Conservation (phyloP, 2,888 invertebrate species). For the Lithophane semibrunnea region DNA sequence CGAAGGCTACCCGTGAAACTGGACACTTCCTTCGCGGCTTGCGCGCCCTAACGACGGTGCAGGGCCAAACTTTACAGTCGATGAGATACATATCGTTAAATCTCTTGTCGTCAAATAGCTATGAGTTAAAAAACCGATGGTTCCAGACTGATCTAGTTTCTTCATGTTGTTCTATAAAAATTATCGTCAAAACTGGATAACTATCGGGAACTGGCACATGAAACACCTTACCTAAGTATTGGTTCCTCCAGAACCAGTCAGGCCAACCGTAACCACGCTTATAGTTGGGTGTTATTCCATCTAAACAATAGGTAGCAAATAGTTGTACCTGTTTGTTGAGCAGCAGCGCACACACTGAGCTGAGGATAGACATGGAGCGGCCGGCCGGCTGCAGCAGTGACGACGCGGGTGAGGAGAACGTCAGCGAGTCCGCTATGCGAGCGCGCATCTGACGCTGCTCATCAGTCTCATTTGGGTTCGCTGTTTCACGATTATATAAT, state of each 20-base stretch:
- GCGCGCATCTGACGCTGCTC: conserved; percentile 76
- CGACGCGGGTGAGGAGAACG: conserved; percentile 81
- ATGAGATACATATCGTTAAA: background rate
- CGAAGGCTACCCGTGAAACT: conserved; percentile 77
- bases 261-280: background rate
- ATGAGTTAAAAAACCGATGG: background rate
- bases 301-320: background rate
- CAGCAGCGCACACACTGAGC: conserved; percentile 86
- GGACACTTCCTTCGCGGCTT: conserved; percentile 76
- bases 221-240: background rate
- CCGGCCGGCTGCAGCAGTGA: conserved; percentile 78
- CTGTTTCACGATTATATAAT: conserved; percentile 47
- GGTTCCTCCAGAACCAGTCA: background rate
- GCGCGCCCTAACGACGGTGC: conserved; percentile 69
- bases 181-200: background rate
- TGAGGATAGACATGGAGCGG: conserved; percentile 83
- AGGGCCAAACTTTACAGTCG: conserved; percentile 6
- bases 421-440: conserved; percentile 81
- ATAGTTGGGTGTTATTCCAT: background rate
- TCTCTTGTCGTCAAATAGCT: background rate
- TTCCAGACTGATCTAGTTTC: background rate
- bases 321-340: conserved; percentile 82
- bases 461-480: conserved; percentile 69
- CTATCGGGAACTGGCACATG: background rate
- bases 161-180: background rate